Evolutionary conservation across 2,113 vertebrate genomes (phyloP).

Genomic region (Dinomys branickii): DNA sequence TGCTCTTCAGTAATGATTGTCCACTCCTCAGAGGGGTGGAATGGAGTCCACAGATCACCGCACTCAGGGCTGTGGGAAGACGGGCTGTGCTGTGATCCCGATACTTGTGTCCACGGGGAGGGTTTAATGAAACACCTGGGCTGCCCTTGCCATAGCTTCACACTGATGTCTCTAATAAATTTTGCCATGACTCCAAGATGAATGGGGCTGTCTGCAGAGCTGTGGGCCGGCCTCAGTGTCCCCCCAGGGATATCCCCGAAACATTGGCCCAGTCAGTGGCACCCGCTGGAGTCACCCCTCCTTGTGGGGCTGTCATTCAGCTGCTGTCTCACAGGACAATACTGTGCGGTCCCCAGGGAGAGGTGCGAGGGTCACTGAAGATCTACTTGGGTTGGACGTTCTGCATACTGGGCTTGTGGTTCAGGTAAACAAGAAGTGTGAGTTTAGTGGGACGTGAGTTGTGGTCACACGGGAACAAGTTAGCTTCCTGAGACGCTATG

Average conservation of each 20-base stretch:
- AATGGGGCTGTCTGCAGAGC: background rate
- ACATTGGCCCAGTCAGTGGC: rapidly evolving
- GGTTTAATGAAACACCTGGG: background rate
- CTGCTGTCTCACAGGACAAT: background rate
- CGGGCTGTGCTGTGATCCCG: background rate
- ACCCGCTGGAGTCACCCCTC: background rate
- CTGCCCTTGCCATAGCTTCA: background rate
- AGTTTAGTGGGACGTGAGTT: background rate
- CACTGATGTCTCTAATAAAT: background rate
- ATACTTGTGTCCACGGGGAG: background rate
- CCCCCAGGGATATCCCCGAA: background rate
- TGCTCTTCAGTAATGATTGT: no score
- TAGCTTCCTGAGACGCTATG: background rate
- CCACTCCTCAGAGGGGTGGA: background rate
- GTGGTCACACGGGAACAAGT: background rate
- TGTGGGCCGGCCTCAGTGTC: rapidly evolving
- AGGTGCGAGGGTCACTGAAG: background rate
- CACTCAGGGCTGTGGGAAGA: background rate
- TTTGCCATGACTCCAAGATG: background rate
- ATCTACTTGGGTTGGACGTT: background rate
- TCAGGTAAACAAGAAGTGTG: background rate
- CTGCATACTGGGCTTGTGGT: rapidly evolving
- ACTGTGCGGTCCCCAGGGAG: no score
- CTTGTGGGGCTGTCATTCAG: background rate
- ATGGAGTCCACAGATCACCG: background rate